These are phyloP conservation scores for Chesias legatella DNA, from an alignment of 2,888 invertebrate species.

Conservation along the genomic window DNA sequence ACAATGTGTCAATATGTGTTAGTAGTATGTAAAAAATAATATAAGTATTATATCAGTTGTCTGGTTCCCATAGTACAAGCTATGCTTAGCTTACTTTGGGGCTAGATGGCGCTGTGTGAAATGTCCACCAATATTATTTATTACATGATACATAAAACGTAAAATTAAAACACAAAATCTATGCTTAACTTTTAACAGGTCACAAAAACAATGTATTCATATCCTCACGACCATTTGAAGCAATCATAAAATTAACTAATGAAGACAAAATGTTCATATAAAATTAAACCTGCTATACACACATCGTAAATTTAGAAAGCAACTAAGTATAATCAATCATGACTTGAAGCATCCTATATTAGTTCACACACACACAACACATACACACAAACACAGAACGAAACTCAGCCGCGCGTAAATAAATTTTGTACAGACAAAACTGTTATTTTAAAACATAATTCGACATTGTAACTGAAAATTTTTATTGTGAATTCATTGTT, in stretches of 20 bases:
- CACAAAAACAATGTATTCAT: too few species aligned
- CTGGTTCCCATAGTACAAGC: too few species aligned
- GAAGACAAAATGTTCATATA: slow-evolving; percentile 4
- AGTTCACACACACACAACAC: slow-evolving; percentile 19
- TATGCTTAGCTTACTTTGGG: too few species aligned
- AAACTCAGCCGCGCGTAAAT: slow-evolving; percentile 65
- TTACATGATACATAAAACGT: too few species aligned
- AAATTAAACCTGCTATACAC: slow-evolving; percentile 29
- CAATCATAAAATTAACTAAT: slow-evolving; percentile 4
- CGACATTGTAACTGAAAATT: slow-evolving; percentile 53
- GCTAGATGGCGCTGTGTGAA: too few species aligned
- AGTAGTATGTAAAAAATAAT: too few species aligned
- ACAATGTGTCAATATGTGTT: too few species aligned
- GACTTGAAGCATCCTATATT: slow-evolving; percentile 62
- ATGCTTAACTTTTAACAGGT: too few species aligned
- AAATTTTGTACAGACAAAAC: slow-evolving; percentile 78
- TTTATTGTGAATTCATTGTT: slow-evolving; percentile 27
- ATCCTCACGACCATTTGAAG: background rate
- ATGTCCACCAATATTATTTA: too few species aligned
- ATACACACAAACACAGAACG: slow-evolving; percentile 24
- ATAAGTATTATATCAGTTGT: too few species aligned
- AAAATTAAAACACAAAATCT: too few species aligned
- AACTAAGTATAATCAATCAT: slow-evolving; percentile 62
- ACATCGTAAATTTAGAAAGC: slow-evolving; percentile 50
- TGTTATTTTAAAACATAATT: slow-evolving; percentile 80